A percentile compares a stretch with the other conserved stretches of the same genome.
phyloP scores from a whole-genome alignment of 2,888 invertebrate species.

The Hirudinaria manillensis region DNA sequence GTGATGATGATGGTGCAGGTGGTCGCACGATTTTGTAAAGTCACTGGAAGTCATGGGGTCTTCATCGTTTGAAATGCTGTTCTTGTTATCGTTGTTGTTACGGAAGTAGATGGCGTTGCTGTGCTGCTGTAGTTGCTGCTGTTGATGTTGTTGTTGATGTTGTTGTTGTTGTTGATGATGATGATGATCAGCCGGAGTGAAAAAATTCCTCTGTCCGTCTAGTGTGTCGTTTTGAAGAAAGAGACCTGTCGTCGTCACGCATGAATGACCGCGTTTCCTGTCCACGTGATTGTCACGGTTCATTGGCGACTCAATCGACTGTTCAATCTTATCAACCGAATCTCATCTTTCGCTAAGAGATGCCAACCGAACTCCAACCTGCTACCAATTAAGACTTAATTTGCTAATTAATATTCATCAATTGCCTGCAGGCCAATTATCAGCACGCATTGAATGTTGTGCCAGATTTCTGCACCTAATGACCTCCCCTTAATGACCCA shows the following conservation, averaged over 20 bases:
- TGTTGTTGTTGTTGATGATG: constrained; percentile 21
- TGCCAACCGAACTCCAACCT: no score
- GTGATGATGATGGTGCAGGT: background rate
- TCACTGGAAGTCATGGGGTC: background rate
- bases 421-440: no score
- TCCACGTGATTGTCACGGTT: constrained; percentile 8
- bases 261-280: background rate
- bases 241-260: constrained; percentile 12
- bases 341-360: no score
- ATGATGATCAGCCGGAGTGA: background rate
- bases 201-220: background rate
- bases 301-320: background rate
- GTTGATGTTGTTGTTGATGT: background rate
- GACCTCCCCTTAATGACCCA: no score
- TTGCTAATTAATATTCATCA: no score
- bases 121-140: constrained; percentile 17
- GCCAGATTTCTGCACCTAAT: no score
- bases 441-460: no score
- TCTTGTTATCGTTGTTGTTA: constrained; percentile 22
- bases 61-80: background rate
- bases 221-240: background rate
- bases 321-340: no score
- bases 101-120: background rate
- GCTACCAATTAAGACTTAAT: no score
- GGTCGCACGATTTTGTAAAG: background rate